Percentiles rank a stretch among this genome's conserved stretches.
phyloP scores from a whole-genome alignment of 2,113 vertebrate genomes.

The Melanerpes formicivorus region DNA sequence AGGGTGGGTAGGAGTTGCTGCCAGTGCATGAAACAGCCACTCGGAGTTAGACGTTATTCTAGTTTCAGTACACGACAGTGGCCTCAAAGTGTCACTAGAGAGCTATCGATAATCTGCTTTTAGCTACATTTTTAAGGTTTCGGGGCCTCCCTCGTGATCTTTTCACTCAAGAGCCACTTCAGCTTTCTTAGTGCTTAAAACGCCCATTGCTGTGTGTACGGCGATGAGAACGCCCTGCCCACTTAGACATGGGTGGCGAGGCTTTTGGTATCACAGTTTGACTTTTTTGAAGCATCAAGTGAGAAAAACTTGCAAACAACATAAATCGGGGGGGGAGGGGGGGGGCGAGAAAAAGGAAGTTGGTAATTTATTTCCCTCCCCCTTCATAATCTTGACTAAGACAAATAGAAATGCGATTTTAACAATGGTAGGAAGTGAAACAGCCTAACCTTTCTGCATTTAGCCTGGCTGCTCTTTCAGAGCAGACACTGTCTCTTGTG shows the following conservation, averaged over 20 bases:
- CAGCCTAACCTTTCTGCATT: conserved; percentile 69
- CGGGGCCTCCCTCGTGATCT: not conserved
- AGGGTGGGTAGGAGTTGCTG: not conserved
- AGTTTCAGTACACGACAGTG: not conserved
- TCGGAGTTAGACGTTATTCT: not conserved
- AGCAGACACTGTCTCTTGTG: not conserved
- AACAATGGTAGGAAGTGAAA: conserved; percentile 78
- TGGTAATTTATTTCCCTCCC: conserved; percentile 38
- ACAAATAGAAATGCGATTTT: conserved; percentile 70
- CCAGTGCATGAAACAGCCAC: not conserved
- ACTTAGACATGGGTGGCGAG: not conserved
- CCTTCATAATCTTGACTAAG: conserved; percentile 57
- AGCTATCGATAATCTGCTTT: conserved; percentile 21
- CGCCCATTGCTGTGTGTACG: not conserved
- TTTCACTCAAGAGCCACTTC: conserved; percentile 1
- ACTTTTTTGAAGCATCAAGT: not conserved
- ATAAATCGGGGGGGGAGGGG: not conserved
- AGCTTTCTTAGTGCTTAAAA: not conserved
- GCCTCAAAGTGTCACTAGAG: conserved; percentile 64
- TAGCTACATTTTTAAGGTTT: not conserved
- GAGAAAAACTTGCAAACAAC: not conserved
- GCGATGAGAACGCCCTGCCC: not conserved
- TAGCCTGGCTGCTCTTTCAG: conserved; percentile 27
- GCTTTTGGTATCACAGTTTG: not conserved
- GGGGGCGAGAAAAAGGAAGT: not conserved